A percentile compares a stretch with the other conserved stretches of the same genome.
These are phyloP conservation scores for Pyrochroa serraticornis DNA, from an alignment of 2,888 invertebrate species.

Conservation along the genomic window DNA sequence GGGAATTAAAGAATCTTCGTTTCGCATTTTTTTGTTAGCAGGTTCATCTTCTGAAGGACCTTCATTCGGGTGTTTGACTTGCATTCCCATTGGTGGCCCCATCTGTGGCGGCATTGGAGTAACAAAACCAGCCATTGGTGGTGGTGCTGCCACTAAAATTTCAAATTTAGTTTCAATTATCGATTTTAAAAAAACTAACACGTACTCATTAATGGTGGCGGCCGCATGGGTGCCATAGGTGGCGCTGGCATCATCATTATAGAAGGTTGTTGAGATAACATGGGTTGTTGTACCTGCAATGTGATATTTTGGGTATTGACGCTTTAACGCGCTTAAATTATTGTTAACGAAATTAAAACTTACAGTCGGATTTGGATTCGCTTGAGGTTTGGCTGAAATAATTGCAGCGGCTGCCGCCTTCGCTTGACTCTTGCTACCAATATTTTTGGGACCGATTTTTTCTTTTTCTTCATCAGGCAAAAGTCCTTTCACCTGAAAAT, in stretches of 20 bases:
- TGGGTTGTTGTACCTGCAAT: slow-evolving; percentile 59
- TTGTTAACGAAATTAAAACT: slow-evolving; percentile 5
- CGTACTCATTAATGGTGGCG: slow-evolving; percentile 66
- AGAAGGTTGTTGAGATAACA: slow-evolving; percentile 60
- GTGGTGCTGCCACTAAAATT: slow-evolving; percentile 58
- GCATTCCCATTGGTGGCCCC: slow-evolving; percentile 54
- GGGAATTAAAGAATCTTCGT: slow-evolving; percentile 91
- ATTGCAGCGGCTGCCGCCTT: slow-evolving; percentile 53
- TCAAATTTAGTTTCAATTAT: background rate
- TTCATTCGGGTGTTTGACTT: slow-evolving; percentile 61
- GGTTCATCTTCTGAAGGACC: slow-evolving; percentile 78
- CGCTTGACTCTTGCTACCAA: slow-evolving; percentile 46
- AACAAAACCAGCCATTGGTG: slow-evolving; percentile 59
- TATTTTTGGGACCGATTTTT: slow-evolving; percentile 91
- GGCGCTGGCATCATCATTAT: slow-evolving; percentile 70
- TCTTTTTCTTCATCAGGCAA: slow-evolving; percentile 96
- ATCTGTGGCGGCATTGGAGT: slow-evolving; percentile 53
- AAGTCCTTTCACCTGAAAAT: slow-evolving; percentile 75
- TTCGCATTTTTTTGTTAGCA: slow-evolving; percentile 83
- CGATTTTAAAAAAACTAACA: slow-evolving; percentile 3
- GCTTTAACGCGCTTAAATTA: slow-evolving; percentile 53
- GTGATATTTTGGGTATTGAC: slow-evolving; percentile 57
- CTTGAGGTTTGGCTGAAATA: slow-evolving; percentile 56
- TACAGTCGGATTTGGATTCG: slow-evolving; percentile 42
- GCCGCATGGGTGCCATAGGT: slow-evolving; percentile 64